Conservation (phyloP, 2,888 invertebrate species). For the Empis stercorea region DNA sequence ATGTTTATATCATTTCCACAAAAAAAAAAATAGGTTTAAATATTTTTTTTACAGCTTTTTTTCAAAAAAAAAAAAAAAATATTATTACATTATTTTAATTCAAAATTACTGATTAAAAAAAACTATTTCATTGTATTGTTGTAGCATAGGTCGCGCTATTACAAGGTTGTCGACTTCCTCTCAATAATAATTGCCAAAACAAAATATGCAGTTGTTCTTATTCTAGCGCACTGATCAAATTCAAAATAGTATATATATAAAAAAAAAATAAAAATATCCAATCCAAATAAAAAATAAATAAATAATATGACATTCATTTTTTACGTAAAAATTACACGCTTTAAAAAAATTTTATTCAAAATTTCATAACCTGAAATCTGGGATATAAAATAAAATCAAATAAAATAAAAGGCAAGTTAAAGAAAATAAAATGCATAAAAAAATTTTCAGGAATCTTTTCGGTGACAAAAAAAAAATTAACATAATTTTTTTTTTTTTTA, state of each 20-base stretch:
- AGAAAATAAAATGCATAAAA: neutral
- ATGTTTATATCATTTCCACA: conserved; percentile 1
- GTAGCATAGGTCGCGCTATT: conserved; percentile 14
- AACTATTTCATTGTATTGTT: conserved; percentile 13
- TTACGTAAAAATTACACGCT: no score
- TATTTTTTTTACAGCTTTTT: conserved; percentile 4
- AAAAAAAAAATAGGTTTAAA: conserved; percentile 4
- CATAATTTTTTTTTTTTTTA: no score
- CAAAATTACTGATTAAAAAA: conserved; percentile 9
- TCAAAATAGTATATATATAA: neutral
- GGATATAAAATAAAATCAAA: no score
- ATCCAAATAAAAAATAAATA: neutral
- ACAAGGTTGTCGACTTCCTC: neutral
- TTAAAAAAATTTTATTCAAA: no score
- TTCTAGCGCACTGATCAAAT: neutral
- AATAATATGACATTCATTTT: no score
- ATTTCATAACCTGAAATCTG: no score
- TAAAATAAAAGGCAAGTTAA: neutral
- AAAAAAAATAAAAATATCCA: neutral
- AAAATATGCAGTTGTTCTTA: neutral
- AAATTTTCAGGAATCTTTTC: no score
- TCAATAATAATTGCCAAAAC: neutral
- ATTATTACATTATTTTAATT: neutral
- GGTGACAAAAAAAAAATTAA: no score
- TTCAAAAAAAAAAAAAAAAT: conserved; percentile 1